Evolutionary conservation across 2,888 invertebrate species (phyloP), one percentile per base, ranked within the genome.

Genomic region (Dynastes grantii): DNA sequence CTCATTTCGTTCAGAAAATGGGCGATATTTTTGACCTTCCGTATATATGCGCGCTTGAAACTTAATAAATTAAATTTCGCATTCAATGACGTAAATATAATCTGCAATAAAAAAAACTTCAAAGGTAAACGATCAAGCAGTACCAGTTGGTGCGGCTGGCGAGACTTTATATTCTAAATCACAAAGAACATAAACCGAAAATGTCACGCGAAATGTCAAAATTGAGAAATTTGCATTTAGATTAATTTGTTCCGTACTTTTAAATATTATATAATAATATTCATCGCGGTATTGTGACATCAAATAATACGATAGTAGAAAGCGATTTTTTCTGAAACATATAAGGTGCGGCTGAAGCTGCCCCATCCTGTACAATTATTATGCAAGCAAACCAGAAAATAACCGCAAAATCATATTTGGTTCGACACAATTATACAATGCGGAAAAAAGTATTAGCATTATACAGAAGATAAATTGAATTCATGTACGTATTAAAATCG

Each of bases 81-180:
- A 49, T 68, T 29, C 68, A 51, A 3, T 68, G 68, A 68, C 68
- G 68, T n/a, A 68, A 51, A 68, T 51, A 11, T 29, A 29, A 16
- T 55, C 27, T 51, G 68, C 11, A 51, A 27, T 29, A 68, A 27
- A 45, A 68, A 49, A 40, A 16, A 8, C 11, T 40, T 1, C n/a
- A 9, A 65, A 45, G 65, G 40, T 45, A 45, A 67, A 67, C 67
- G 32, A 67, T 5, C 45, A 45, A 45, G 9, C 49, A 11, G 68
- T 27, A 49, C 27, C 27, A n/a, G 51, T 49, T 49, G 67, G 16
- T 49, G 49, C 45, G 22, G 29, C 61, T 16, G 61, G 8, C 29
- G 2, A 22, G 22, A 27, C 11, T 45, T 61, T 29, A 61, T 61
- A 61, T 22, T 53, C n/a, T 53, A 16, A 53, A 53, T 16, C 2